Base-by-base conservation (phyloP, 2,113 vertebrate species). In the Albula goreensis region DNA sequence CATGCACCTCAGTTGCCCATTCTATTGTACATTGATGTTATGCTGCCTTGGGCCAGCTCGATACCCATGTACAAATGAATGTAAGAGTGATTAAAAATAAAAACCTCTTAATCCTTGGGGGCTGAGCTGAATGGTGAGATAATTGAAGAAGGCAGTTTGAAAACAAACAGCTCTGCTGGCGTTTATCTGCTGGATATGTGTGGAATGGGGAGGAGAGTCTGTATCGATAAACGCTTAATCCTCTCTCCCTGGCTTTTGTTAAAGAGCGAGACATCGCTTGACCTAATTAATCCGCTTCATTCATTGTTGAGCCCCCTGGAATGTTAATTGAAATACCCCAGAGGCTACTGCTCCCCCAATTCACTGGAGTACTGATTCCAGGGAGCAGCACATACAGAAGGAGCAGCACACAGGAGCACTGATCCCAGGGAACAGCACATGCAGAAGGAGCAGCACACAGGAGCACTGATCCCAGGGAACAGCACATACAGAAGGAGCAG, bases 211-310 rank as follows among this genome's bases (percentile, higher is more conserved):
- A 31, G 70, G 6, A 11, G 70, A 31, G 70, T 8, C 22, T 7
- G 70, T 74, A 74, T 74, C 8, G 70, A 74, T 74, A 31, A 74
- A 74, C n/a, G 70, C 70, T 74, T 74, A 74, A 74, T 74, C 70
- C 70, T 10, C 70, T 22, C 70, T n/a, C 70, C 7, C 53, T 12
- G 7, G 53, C 53, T 56, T 56, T 56, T 56, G 53, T 56, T 56
- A 56, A 56, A 12, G 53, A 56, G 53, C 2, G 53, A 56, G 3
- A 22, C n/a, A 9, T 22, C 5, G 70, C 7, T 12, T 31, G 70
- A 74, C 70, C 70, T 10, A 31, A 19, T 74, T 74, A 74, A 74
- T 74, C 70, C 70, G 10, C 22, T 4, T 11, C 5, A 74, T 74
- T 74, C 7, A 74, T 74, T n/a, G 22, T n/a, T 5, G 4, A 70